Conservation (phyloP, 2,888 invertebrate genomes). For the Notodonta dromedarius region DNA sequence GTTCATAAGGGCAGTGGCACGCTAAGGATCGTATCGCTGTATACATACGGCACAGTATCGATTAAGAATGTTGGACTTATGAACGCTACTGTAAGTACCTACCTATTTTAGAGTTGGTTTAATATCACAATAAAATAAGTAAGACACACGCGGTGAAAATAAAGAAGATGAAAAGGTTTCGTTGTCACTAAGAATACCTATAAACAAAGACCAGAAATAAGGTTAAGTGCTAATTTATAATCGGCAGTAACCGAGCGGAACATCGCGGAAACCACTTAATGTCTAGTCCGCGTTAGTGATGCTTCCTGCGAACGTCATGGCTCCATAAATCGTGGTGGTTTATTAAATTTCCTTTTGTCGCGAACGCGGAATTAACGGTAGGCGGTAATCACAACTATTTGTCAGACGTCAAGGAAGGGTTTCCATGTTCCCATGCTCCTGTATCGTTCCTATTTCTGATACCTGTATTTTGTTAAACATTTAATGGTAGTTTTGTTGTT, state of each 20-base stretch:
- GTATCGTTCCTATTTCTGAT: neutral
- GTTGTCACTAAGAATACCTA: neutral
- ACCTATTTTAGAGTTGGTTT: too few species aligned
- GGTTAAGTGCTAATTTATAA: slow-evolving; percentile 42
- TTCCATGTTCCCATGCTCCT: neutral
- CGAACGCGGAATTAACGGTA: slow-evolving; percentile 52
- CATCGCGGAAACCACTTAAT: slow-evolving; percentile 42
- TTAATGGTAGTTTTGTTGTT: neutral
- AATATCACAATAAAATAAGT: too few species aligned
- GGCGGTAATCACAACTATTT: slow-evolving; percentile 48
- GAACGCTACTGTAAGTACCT: too few species aligned
- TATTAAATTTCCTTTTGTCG: slow-evolving; percentile 62
- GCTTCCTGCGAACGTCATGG: slow-evolving; percentile 52
- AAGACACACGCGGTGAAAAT: too few species aligned
- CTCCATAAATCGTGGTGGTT: slow-evolving; percentile 55
- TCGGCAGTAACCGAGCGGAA: slow-evolving; percentile 24
- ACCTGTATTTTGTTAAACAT: neutral
- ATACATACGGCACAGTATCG: too few species aligned
- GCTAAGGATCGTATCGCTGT: too few species aligned
- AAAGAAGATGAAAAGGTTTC: slow-evolving; percentile 10
- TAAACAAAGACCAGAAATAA: slow-evolving; percentile 28
- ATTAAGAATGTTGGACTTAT: too few species aligned
- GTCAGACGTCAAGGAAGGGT: slow-evolving; percentile 36
- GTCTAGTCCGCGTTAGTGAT: slow-evolving; percentile 46
- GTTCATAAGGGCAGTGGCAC: too few species aligned